Base-by-base conservation (phyloP, 2,888 invertebrate genomes). In the Limenitis camilla region DNA sequence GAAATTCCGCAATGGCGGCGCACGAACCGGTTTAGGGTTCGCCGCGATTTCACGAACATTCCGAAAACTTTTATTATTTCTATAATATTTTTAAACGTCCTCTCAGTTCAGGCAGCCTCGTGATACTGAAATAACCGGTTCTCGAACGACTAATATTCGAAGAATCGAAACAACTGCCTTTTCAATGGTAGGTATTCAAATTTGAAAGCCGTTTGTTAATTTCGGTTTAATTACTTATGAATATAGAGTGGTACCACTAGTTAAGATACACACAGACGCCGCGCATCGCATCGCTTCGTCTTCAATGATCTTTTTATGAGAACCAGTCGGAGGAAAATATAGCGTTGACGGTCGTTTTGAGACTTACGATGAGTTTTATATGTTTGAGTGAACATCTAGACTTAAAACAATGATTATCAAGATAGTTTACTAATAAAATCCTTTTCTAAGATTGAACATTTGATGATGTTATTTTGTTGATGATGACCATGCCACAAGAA, bases 71-170 rank as follows among this genome's bases (percentile, higher is more conserved):
- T 55, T 45, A 49, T 71, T 69, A 32, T 72, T 71, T 75, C 73
- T 72, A 66, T 65, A 65, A 68, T 67, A 74, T 71, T 71, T 74
- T 69, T 52, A 61, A 62, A 79, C 81, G 81, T 81, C 78, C 74
- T 69, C 67, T 69, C 79, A 67, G 75, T 72, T 76, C 76, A 79
- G 78, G 72, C 68, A 69, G 69, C 74, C 71, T 67, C 73, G 72
- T 71, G 69, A 68, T 69, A 82, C 81, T 81, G 79, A 80, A 81
- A 81, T 74, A 76, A 80, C 78, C 76, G 73, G 81, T 80, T 78
- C 71, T 69, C 46, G 11, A 44, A 45, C 58, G 42, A 55, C 56
- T 60, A 55, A 59, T 62, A 58, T 56, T 60, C 49, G 41, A 59
- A 61, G 49, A 58, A 43, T 53, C 56, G 56, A 55, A 58, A 52